phyloP scores from a whole-genome alignment of 2,113 vertebrate species.

The Trichechus manatus region DNA sequence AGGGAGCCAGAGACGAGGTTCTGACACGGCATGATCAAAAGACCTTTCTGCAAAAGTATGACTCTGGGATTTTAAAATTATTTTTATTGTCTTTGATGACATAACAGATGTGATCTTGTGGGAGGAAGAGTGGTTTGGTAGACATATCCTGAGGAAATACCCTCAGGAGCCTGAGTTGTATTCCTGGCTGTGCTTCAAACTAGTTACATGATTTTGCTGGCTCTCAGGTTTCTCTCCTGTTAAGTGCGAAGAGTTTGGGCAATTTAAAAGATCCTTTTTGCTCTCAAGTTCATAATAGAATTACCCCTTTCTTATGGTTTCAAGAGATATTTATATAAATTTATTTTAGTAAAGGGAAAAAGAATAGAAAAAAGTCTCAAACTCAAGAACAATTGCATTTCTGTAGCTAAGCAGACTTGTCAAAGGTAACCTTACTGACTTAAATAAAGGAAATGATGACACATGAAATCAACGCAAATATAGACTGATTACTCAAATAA shows the following conservation, averaged over 20 bases:
- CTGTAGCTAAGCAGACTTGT: slow-evolving; percentile 39
- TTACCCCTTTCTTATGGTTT: background rate
- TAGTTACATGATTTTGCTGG: background rate
- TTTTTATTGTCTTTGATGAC: slow-evolving; percentile 1
- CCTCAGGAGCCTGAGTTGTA: background rate
- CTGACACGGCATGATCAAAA: background rate
- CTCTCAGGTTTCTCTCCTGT: background rate
- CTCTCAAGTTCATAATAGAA: background rate
- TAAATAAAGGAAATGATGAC: slow-evolving; percentile 6
- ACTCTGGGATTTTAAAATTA: background rate
- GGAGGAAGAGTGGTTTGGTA: background rate
- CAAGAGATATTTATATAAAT: background rate
- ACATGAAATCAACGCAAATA: background rate
- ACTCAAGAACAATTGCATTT: background rate
- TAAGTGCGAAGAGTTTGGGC: slow-evolving; percentile 29
- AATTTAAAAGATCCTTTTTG: slow-evolving; percentile 19
- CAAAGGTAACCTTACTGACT: background rate
- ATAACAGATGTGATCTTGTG: background rate
- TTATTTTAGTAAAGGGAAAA: slow-evolving; percentile 42
- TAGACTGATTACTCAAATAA: background rate
- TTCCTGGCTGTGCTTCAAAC: slow-evolving; percentile 34
- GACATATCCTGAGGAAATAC: slow-evolving; percentile 1
- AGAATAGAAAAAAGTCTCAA: background rate
- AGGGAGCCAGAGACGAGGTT: background rate
- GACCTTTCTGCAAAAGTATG: background rate